Evolutionary conservation across 1,140 invertebrate genomes (phyloP).

Genomic region (Drosophila albomicans): DNA sequence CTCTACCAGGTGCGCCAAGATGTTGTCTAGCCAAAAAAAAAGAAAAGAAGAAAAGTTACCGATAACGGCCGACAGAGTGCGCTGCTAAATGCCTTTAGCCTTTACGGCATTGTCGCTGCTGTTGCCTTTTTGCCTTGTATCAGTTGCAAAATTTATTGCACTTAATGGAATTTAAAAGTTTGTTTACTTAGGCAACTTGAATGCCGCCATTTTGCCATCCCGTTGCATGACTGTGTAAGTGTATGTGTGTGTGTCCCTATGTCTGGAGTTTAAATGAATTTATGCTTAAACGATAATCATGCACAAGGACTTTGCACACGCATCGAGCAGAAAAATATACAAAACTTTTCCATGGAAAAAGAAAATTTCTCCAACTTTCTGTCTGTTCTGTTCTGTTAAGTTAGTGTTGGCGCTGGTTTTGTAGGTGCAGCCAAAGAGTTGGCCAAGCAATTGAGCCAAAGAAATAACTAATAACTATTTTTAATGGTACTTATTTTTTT

Average conservation of each 20-base stretch:
- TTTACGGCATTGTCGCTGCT: constrained; percentile 28
- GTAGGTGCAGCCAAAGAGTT: constrained; percentile 70
- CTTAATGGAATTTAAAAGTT: constrained; percentile 83
- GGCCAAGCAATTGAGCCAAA: constrained; percentile 68
- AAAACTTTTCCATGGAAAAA: constrained; percentile 41
- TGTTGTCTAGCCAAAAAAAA: constrained; percentile 7
- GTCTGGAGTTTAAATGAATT: constrained; percentile 58
- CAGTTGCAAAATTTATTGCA: constrained; percentile 78
- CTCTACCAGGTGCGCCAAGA: constrained; percentile 32
- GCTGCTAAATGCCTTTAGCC: constrained; percentile 7
- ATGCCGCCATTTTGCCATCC: constrained; percentile 40
- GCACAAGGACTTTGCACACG: constrained; percentile 40
- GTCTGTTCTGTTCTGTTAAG: constrained; percentile 26
- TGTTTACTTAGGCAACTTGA: constrained; percentile 61
- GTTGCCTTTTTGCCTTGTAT: constrained; percentile 45
- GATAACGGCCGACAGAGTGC: constrained; percentile 39
- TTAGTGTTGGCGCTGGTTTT: constrained; percentile 35
- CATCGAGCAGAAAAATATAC: constrained; percentile 36
- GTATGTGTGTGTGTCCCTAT: constrained; percentile 12
- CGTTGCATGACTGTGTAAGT: neutral
- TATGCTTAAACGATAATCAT: constrained; percentile 74
- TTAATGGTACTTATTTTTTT: constrained; percentile 19
- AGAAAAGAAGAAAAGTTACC: constrained; percentile 36
- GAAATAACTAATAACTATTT: constrained; percentile 83
- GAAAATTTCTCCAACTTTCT: constrained; percentile 42